These are phyloP conservation scores for Chitala chitala DNA, from an alignment of 2,113 vertebrate species.

Conservation along the genomic window DNA sequence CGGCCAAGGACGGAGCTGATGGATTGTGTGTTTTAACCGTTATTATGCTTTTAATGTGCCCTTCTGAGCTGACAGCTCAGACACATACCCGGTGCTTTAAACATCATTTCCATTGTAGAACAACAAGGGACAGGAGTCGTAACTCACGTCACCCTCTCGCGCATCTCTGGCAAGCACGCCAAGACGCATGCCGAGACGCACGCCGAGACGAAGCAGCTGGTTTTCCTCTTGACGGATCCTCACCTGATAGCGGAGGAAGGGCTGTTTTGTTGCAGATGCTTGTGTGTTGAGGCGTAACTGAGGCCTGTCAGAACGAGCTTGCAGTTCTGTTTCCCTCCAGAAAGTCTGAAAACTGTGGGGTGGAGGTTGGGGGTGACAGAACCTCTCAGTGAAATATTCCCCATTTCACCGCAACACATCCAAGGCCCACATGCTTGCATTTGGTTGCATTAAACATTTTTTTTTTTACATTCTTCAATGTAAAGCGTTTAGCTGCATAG, in stretches of 20 bases:
- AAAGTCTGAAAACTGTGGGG: neutral
- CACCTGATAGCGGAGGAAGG: constrained; percentile 71
- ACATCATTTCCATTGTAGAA: constrained; percentile 70
- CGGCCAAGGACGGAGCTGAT: constrained; percentile 82
- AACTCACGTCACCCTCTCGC: constrained; percentile 76
- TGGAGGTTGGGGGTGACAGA: too few species aligned
- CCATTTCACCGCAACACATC: too few species aligned
- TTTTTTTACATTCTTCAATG: too few species aligned
- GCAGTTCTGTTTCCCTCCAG: neutral
- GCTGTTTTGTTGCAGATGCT: constrained; percentile 70
- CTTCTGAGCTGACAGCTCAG: constrained; percentile 76
- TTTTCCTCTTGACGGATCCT: constrained; percentile 72
- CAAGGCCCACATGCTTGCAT: too few species aligned
- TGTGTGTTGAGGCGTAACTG: constrained; percentile 74
- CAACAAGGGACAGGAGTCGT: constrained; percentile 71
- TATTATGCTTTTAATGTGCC: constrained; percentile 94
- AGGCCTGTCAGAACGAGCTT: constrained; percentile 69
- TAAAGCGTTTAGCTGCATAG: too few species aligned
- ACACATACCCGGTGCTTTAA: constrained; percentile 59
- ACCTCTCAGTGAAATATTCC: too few species aligned
- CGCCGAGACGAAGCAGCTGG: constrained; percentile 82
- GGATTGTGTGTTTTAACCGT: constrained; percentile 96
- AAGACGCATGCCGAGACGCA: too few species aligned
- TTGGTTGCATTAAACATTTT: too few species aligned
- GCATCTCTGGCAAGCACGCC: constrained; percentile 63